Evolutionary conservation across 2,113 vertebrate species (phyloP), one percentile per base, ranked within the genome.

Genomic region (Bothrops jararaca): DNA sequence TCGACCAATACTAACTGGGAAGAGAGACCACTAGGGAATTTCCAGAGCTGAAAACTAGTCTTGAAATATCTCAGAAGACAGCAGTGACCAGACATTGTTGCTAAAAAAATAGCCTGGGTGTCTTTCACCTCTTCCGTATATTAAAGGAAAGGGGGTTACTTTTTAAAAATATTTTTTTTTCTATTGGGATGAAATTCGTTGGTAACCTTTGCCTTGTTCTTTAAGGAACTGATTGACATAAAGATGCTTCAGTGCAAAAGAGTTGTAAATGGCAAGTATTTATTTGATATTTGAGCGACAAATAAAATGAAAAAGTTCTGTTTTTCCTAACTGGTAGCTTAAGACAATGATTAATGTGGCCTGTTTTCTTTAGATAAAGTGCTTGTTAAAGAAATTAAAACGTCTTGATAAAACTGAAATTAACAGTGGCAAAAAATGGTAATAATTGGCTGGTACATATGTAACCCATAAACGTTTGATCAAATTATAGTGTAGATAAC

Each of bases 241-340:
- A 99, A 99, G 93, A 99, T 99, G 99, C 97, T 98, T 88, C 98
- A 98, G 96, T 99, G 99, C 97, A 98, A 97, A 69, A 97, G 99
- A 95, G 97, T 99, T 90, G 96, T 98, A 89, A 99, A 99, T 95
- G 98, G 99, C 98, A 97, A 98, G 98, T 97, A 58, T 85, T 29
- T 80, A 1, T 58, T 89, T 0, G n/a, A 48, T 88, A 42, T 85
- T 24, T 5, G 15, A 92, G 3, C 64, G 34, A 92, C 89, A 15
- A 91, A 12, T 91, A 50, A 93, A 88, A 39, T 29, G 20, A 89
- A 45, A 29, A 42, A 29, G 48, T 22, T 88, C 12, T 23, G 58
- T 48, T 42, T 60, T 54, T 48, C 3, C 34, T 34, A 39, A 23
- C 80, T 87, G 54, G 13, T 87, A n/a, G 48, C 7, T 56, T 57